Base-by-base conservation (phyloP, 2,888 invertebrate species). In the Mesoligia furuncula region DNA sequence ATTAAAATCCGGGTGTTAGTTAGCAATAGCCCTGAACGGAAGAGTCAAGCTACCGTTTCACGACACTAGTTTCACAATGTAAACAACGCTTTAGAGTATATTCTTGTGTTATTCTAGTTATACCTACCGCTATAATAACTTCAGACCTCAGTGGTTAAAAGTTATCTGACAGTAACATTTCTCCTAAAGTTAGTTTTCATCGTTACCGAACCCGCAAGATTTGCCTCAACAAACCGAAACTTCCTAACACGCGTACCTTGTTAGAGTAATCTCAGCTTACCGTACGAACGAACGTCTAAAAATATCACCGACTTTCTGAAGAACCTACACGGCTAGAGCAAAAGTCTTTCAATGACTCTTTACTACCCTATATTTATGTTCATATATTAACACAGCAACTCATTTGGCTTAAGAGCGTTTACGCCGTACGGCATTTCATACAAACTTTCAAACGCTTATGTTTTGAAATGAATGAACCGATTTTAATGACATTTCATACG, bases 261-360 rank as follows among this genome's bases (percentile, higher is more conserved):
- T 68, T 62, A 79, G 20, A 68, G 54, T 17, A 17, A 67, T 45
- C 45, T 73, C 17, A 67, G 39, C 36, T 48, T 24, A 45, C 36
- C 2, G 13, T 65, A 65, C 31, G 54, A 48, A 73, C n/a, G 4
- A 59, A 67, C 8, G n/a, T 64, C 67, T 42, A n/a, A 57, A 73
- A 57, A 74, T 73, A 31, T 54, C 66, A 17, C 15, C 15, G 20
- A 61, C 15, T 31, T 80, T 66, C 48, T 17, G 9, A 51, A 27
- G 27, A 61, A 54, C 4, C n/a, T 57, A 57, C 24, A 7, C 24
- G 68, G 31, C 31, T 31, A 31, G 31, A 3, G 31, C 31, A 31
- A 31, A 31, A 31, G 3, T 31, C 5, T 59, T 27, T 13, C 27
- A 27, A 27, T 27, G 15, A 17, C 31, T 4, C 17, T 61, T 61